Conservation (phyloP, 2,797 vertebrate genomes). For the Microctenopoma steveboyesi region DNA sequence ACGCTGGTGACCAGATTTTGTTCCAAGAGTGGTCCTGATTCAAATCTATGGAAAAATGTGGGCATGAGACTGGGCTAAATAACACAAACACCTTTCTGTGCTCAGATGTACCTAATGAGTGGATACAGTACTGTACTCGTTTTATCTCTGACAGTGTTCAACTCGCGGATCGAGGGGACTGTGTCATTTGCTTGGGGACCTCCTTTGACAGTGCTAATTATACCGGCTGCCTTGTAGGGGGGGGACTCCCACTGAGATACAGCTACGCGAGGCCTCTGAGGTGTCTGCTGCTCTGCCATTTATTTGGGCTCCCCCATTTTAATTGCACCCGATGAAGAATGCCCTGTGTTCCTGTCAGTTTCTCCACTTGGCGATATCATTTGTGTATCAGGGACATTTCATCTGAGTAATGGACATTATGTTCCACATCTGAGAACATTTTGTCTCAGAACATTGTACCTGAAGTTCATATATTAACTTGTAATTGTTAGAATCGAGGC, state of each 20-base stretch:
- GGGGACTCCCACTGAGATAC: conserved; percentile 64
- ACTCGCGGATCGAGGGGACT: conserved; percentile 48
- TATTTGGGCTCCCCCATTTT: conserved; percentile 23
- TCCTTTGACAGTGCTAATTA: conserved; percentile 65
- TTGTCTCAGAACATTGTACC: too few species aligned
- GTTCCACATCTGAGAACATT: neutral
- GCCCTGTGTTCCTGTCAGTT: neutral
- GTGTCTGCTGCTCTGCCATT: conserved; percentile 46
- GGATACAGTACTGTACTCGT: neutral
- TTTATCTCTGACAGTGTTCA: conserved; percentile 23
- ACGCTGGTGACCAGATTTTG: too few species aligned
- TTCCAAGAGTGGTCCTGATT: too few species aligned
- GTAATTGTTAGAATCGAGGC: neutral
- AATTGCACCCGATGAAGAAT: conserved; percentile 10
- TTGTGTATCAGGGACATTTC: neutral
- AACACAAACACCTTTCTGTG: neutral
- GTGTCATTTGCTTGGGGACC: conserved; percentile 52
- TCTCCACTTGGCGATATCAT: neutral
- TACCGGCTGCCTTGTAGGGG: conserved; percentile 41
- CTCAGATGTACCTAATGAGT: neutral
- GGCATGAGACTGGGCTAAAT: neutral
- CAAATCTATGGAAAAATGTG: too few species aligned
- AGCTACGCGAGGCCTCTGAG: conserved; percentile 55
- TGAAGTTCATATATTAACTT: too few species aligned
- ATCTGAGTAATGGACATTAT: neutral